Evolutionary conservation across 1,140 invertebrate species (phyloP), one percentile per base, ranked within the genome.

Genomic region (Cherax destructor): DNA sequence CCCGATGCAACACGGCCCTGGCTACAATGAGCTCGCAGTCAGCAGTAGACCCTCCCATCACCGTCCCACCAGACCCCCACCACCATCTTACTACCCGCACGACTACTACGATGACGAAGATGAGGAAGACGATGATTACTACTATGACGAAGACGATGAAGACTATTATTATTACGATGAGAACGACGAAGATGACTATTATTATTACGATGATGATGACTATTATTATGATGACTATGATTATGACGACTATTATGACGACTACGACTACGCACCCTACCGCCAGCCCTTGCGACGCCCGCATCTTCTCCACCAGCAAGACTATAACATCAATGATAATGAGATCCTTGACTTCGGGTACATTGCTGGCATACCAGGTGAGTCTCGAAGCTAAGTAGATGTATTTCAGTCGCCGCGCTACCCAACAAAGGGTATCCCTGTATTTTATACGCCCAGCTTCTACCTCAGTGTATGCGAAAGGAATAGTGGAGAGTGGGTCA

Each of bases 281-380:
- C 65, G 81, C 7, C n/a, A n/a, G 16, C 49, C 76, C 7, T 24
- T 41, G 16, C 89, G 65, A 3, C 41, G 86, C 4, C 92, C 88
- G 2, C 92, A 90, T 10, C 86, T 83, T 24, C 69, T 88, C 30
- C 76, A 74, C n/a, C 56, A 74, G 16, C 41, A 52, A 18, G 76
- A 72, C 59, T 86, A 86, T 59, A 47, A 91, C 83, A 91, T 91
- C 59, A 72, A 76, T 49, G 81, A 93, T 18, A 91, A 80, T 79
- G 84, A 93, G 16, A 88, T 93, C 50, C 74, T 88, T 47, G 91
- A 88, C 41, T 91, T 85, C 61, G 92, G 92, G 10, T 93, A 93
- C 65, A 93, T 93, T 77, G 85, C 90, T 18, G 92, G 92, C 59
- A 91, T 93, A 13, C 92, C 92, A 59, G 92, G 92, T 91, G 79